These are phyloP conservation scores for Folsomia manolachei DNA, from an alignment of 2,888 invertebrate species.

Conservation along the genomic window DNA sequence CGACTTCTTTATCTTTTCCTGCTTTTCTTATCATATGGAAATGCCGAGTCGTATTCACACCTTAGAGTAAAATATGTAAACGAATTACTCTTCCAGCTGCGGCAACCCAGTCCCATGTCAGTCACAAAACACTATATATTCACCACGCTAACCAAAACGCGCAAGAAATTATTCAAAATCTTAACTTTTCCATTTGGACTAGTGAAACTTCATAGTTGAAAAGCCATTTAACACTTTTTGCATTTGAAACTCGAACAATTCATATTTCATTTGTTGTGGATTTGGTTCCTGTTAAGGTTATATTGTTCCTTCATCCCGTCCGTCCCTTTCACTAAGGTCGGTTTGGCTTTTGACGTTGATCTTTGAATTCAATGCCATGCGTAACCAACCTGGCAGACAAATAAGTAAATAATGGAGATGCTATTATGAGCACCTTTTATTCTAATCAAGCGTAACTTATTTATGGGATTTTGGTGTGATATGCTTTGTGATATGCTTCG, in stretches of 20 bases:
- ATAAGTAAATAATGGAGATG: conserved; percentile 10
- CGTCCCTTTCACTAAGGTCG: neutral
- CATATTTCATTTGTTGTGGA: neutral
- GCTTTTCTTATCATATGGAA: neutral
- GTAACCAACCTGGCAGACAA: neutral
- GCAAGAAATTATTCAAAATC: neutral
- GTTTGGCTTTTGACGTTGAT: neutral
- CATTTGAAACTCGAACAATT: neutral
- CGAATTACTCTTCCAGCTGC: conserved; percentile 7
- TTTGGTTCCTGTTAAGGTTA: too few relatives aligned
- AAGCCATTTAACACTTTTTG: conserved; percentile 13
- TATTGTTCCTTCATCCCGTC: neutral
- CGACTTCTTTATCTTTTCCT: neutral
- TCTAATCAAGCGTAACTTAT: conserved; percentile 17
- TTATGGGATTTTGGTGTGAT: conserved; percentile 17
- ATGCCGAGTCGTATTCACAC: neutral
- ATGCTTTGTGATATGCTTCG: conserved; percentile 14
- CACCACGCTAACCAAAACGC: too few relatives aligned
- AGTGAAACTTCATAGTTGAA: too few relatives aligned
- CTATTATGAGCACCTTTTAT: conserved; percentile 10
- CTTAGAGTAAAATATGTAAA: neutral
- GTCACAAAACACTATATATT: too few relatives aligned
- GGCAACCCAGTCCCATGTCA: conserved; percentile 8
- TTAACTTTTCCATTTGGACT: neutral
- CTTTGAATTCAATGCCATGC: conserved; percentile 13